These are phyloP conservation scores for Pardosa pseudoannulata DNA, from an alignment of 2,888 invertebrate genomes.

Conservation along the genomic window DNA sequence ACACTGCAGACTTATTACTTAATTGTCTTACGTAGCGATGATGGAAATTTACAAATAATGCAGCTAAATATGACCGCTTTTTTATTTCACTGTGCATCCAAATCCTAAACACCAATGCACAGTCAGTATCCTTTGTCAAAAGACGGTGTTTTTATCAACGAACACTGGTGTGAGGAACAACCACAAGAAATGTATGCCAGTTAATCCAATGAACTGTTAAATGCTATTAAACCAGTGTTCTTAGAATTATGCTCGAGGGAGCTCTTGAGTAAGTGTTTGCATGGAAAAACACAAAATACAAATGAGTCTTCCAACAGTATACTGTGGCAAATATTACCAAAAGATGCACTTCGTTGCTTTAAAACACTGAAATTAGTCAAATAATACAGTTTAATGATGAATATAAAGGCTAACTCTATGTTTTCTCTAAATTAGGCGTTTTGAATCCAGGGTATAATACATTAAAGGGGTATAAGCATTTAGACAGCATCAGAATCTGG, in stretches of 20 bases:
- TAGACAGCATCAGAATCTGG: neutral
- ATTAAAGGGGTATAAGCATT: neutral
- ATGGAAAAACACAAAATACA: neutral
- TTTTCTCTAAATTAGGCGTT: neutral
- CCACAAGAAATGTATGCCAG: neutral
- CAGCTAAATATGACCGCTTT: constrained; percentile 12
- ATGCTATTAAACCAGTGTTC: neutral
- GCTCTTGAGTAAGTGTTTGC: neutral
- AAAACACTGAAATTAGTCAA: neutral
- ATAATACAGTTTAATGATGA: neutral
- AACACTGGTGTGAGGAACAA: neutral
- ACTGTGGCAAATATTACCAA: constrained; percentile 5
- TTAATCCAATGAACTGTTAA: neutral
- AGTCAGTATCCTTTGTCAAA: constrained; percentile 10
- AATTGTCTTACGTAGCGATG: too few relatives aligned
- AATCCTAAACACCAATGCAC: neutral
- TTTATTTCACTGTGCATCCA: constrained; percentile 22
- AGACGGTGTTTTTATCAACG: constrained; percentile 32
- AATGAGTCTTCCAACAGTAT: constrained; percentile 27
- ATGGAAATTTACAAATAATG: neutral
- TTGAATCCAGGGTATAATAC: neutral
- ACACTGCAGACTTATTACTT: neutral
- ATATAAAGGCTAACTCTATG: neutral
- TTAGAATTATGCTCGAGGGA: constrained; percentile 1
- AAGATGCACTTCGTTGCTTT: neutral